phyloP scores from a whole-genome alignment of 1,140 invertebrate species.

The Drosophila parvula region DNA sequence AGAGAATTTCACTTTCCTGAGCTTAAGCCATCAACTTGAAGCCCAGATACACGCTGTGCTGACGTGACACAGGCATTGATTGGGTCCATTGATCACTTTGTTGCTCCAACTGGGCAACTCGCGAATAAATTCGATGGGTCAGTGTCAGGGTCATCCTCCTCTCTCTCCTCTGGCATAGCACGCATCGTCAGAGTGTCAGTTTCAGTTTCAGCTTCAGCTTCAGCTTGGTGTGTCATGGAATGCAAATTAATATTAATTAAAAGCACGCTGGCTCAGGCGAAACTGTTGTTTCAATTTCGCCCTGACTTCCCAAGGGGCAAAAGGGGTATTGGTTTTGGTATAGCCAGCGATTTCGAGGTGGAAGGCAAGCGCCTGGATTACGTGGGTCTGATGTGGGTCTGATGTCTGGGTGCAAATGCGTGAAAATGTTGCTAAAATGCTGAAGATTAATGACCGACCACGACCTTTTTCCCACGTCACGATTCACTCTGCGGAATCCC shows the following conservation, averaged over 20 bases:
- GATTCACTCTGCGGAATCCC: conserved; percentile 20
- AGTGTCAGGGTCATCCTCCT: conserved; percentile 5
- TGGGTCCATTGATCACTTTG: conserved; percentile 69
- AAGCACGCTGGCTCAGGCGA: conserved; percentile 20
- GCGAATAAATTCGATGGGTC: conserved; percentile 32
- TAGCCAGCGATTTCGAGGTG: conserved; percentile 1
- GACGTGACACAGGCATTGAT: conserved; percentile 50
- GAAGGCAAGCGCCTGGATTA: conserved; percentile 29
- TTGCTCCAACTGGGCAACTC: conserved; percentile 37
- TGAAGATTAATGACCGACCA: conserved; percentile 40
- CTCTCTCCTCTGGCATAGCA: conserved; percentile 6
- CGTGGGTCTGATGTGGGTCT: conserved; percentile 13
- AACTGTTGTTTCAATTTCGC: conserved; percentile 56
- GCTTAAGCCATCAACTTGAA: conserved; percentile 12
- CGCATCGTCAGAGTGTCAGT: conserved; percentile 33
- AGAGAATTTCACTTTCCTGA: conserved; percentile 1
- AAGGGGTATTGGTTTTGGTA: conserved; percentile 6
- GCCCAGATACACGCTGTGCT: conserved; percentile 37
- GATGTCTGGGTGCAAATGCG: conserved; percentile 43
- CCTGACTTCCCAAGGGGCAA: conserved; percentile 16
- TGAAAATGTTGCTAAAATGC: conserved; percentile 46
- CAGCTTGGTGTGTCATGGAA: conserved; percentile 46
- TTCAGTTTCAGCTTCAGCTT: conserved; percentile 23
- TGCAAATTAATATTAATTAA: conserved; percentile 81
- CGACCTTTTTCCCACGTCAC: conserved; percentile 10